Conservation (phyloP, 2,888 invertebrate species). For the Tetragnatha montana region DNA sequence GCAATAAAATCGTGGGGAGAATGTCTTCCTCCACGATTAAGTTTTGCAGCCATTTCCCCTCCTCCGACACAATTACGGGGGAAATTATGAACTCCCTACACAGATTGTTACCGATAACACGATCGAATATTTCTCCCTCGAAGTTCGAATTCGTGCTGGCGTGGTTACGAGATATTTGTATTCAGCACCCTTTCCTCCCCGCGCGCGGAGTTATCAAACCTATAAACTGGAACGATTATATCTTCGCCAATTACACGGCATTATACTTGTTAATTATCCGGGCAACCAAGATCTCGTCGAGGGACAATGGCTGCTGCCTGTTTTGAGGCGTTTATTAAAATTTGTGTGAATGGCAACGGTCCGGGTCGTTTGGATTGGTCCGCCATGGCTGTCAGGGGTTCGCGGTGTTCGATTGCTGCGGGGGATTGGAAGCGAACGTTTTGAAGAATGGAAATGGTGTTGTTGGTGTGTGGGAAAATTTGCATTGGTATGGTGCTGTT, state of each 20-base stretch:
- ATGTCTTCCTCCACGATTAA: slow-evolving; percentile 38
- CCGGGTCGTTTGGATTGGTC: neutral
- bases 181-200: slow-evolving; percentile 14
- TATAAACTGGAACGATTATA: slow-evolving; percentile 43
- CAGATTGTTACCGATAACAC: slow-evolving; percentile 39
- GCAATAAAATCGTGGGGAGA: slow-evolving; percentile 31
- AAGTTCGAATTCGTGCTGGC: neutral
- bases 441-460: neutral
- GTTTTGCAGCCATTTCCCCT: slow-evolving; percentile 11
- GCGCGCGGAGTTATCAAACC: slow-evolving; percentile 34
- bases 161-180: slow-evolving; percentile 39
- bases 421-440: neutral
- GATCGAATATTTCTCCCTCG: slow-evolving; percentile 22
- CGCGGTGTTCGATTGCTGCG: neutral
- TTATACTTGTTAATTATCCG: slow-evolving; percentile 45
- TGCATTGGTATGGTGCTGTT: neutral
- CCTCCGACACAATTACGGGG: slow-evolving; percentile 16
- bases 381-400: neutral
- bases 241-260: slow-evolving; percentile 46
- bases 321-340: slow-evolving; percentile 38
- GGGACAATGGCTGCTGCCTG: neutral
- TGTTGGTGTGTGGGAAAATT: neutral
- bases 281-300: neutral
- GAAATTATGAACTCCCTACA: slow-evolving; percentile 34
- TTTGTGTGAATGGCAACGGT: slow-evolving; percentile 31